Evolutionary conservation across 2,113 vertebrate species (phyloP), one percentile per base, ranked within the genome.

Genomic region (Martes martes): DNA sequence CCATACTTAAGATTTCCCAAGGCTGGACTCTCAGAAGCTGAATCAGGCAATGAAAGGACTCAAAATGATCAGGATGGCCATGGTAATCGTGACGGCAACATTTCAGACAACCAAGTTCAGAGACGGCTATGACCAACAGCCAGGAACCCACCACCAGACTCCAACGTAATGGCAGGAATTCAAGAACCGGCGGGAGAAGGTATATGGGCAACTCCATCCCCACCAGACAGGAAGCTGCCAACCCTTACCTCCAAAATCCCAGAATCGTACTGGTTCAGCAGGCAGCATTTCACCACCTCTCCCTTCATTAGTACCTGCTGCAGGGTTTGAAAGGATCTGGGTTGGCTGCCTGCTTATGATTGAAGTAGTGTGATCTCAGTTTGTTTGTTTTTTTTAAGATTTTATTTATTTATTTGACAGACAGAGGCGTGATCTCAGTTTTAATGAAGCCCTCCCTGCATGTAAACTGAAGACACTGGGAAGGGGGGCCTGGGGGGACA

Each of bases 301-400:
- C 59, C 69, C 55, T 80, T 45, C 76, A 61, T 15, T 33, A 69
- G n/a, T 79, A 59, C 89, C 7, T 78, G 23, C 93, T 73, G 89
- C 86, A 47, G 83, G 94, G 39, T 74, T 67, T 76, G 4, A 69
- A 94, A 95, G 67, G 36, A 55, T 65, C 63, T 33, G 69, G 33
- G 33, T 6, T 76, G 61, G 74, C 50, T 84, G 73, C n/a, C 82
- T 63, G 71, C 81, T 78, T 87, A 31, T 21, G 69, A 73, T 1
- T 95, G 91, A 96, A 93, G 47, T 78, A 61, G 42, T 94, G 78
- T 36, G 19, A 69, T 65, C 81, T 83, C 88, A 11, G 63, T 57
- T 82, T 81, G 89, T 45, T 45, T 45, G 1, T 47, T 47, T 47
- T 47, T 10, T 47, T 47, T 2, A 11, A 47, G 45, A 47, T 47